Evolutionary conservation across 2,113 vertebrate genomes (phyloP), one percentile per base, ranked within the genome.

Genomic region (Malurus melanocephalus): DNA sequence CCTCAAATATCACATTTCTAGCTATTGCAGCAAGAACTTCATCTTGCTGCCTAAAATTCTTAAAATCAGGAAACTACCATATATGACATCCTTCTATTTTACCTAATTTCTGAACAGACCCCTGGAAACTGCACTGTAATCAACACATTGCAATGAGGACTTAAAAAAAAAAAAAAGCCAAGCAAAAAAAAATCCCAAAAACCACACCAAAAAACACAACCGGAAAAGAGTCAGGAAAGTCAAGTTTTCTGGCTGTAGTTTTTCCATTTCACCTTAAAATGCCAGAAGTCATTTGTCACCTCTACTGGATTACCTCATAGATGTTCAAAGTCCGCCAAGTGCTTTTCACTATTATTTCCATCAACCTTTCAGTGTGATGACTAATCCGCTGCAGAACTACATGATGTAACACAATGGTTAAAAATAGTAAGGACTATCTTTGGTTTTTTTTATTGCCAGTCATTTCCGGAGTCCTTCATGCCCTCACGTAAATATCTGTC

Each of bases 221-320:
- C 22, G 38, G 56, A 69, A 53, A 27, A 77, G 22, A 73, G 22
- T 53, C 72, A 88, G 52, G 40, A 87, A 33, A 51, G 18, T 53
- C 83, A 88, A 40, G 48, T 74, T 90, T 87, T 80, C 68, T 83
- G 77, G 66, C 65, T 83, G 42, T 27, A 79, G 48, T 26, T 93
- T 72, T 92, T 90, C 85, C 80, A 86, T 91, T 86, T 95, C 85
- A 91, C 89, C 79, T 89, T 92, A 67, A 90, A 93, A 95, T 81
- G 77, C 77, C 90, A 93, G 80, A 84, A 96, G 65, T 85, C 38
- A 87, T 92, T 87, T 93, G 85, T 91, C 74, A 92, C 69, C 79
- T 82, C 85, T 76, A 84, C 27, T 72, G 86, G 92, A 89, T 93
- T 84, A 92, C 85, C 73, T 93, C 92, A 92, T 59, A 21, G 23